phyloP scores from a whole-genome alignment of 1,140 invertebrate species.

The Drosophila repletoides region DNA sequence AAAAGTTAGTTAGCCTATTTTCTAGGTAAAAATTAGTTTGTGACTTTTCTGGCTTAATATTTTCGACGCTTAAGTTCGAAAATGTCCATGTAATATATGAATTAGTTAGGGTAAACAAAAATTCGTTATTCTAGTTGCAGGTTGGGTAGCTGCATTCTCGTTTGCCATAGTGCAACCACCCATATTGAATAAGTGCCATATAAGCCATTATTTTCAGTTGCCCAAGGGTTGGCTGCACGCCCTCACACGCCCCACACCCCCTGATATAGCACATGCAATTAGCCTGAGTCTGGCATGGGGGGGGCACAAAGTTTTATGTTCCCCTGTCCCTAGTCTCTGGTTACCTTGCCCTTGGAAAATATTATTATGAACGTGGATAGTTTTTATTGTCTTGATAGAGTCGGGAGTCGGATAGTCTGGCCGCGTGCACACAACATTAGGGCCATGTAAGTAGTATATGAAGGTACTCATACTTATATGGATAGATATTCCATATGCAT shows the following conservation, averaged over 20 bases:
- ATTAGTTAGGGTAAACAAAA: background rate
- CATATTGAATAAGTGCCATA: constrained; percentile 13
- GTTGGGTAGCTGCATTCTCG: constrained; percentile 30
- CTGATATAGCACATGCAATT: constrained; percentile 35
- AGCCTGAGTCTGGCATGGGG: constrained; percentile 9
- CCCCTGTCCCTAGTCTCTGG: background rate
- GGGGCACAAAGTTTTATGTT: background rate
- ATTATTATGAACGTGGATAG: constrained; percentile 37
- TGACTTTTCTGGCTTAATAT: too few species aligned
- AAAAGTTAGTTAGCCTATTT: too few species aligned
- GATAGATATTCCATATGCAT: background rate
- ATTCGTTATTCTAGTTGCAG: constrained; percentile 7
- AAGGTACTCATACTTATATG: constrained; percentile 7
- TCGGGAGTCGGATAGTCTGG: background rate
- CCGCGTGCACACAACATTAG: constrained; percentile 14
- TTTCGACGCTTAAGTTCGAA: too few species aligned
- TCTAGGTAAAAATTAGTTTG: too few species aligned
- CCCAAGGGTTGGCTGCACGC: constrained; percentile 5
- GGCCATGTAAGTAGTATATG: constrained; percentile 22
- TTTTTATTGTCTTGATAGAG: constrained; percentile 60
- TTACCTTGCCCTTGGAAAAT: constrained; percentile 63
- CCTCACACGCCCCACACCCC: background rate
- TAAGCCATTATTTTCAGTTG: constrained; percentile 31
- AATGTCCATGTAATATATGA: too few species aligned
- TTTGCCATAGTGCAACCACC: constrained; percentile 31